A percentile compares a stretch with the other conserved stretches of the same genome.
These are phyloP conservation scores for Aphelenchoides besseyi DNA, from an alignment of 1,140 invertebrate genomes.

Conservation along the genomic window DNA sequence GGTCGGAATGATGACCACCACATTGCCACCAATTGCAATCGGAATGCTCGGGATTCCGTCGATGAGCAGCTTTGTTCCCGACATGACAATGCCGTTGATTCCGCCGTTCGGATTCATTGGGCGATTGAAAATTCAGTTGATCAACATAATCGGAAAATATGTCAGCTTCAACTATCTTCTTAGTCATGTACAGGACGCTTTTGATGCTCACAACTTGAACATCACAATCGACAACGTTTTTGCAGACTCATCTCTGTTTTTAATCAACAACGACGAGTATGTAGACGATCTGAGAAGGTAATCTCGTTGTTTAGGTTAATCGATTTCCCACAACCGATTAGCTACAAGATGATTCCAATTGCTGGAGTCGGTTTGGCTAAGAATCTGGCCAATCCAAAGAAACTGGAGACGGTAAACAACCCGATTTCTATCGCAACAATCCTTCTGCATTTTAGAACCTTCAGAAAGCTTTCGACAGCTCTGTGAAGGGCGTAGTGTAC, in stretches of 20 bases:
- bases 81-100: not conserved
- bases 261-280: conserved; percentile 16
- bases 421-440: too few species aligned
- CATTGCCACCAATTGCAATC: not conserved
- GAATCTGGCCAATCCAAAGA: not conserved
- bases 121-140: not conserved
- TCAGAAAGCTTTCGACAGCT: too few species aligned
- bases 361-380: conserved; percentile 4
- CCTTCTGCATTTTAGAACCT: too few species aligned
- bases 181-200: not conserved
- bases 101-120: not conserved
- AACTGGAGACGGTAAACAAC: not conserved
- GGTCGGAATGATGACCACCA: not conserved
- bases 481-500: not conserved
- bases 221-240: not conserved
- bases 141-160: not conserved
- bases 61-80: not conserved
- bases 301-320: too few species aligned
- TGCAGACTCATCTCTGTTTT: not conserved
- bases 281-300: too few species aligned
- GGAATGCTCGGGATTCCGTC: not conserved
- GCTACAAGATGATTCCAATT: conserved; percentile 2
- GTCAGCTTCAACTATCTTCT: not conserved
- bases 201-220: not conserved
- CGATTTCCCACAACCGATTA: conserved; percentile 3